phyloP scores from a whole-genome alignment of 1,140 invertebrate species.

The Drosophila lini region DNA sequence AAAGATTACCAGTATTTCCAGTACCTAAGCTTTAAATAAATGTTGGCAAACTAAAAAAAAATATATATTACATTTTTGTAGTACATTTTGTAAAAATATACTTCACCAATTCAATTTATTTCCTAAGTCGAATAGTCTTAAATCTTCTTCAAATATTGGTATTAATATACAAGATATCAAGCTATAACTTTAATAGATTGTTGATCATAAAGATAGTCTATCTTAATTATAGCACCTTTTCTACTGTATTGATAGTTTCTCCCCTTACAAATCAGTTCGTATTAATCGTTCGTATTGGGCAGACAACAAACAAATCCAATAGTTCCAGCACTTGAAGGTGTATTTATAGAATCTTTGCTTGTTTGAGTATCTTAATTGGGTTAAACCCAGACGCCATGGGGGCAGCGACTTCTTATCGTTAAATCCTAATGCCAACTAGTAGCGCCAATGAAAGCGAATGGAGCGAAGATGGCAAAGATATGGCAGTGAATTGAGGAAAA shows the following conservation, averaged over 20 bases:
- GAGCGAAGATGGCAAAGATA: constrained; percentile 20
- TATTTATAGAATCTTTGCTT: constrained; percentile 32
- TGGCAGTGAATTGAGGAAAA: neutral
- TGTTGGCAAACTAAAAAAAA: neutral
- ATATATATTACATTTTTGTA: neutral
- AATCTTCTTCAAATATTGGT: too few species aligned
- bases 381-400: constrained; percentile 26
- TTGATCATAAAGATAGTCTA: neutral
- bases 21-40: too few species aligned
- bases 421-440: constrained; percentile 7
- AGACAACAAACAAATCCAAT: constrained; percentile 28
- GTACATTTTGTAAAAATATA: neutral
- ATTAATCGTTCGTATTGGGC: constrained; percentile 46
- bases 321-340: constrained; percentile 41
- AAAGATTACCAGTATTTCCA: too few species aligned
- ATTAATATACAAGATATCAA: neutral
- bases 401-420: constrained; percentile 49
- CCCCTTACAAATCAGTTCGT: constrained; percentile 18
- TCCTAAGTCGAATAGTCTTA: too few species aligned
- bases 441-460: constrained; percentile 26
- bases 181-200: too few species aligned
- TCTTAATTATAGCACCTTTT: constrained; percentile 2
- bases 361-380: constrained; percentile 38
- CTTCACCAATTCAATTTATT: neutral
- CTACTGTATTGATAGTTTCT: neutral